phyloP scores from a whole-genome alignment of 1,140 invertebrate genomes.

The Chlorops oryzae region DNA sequence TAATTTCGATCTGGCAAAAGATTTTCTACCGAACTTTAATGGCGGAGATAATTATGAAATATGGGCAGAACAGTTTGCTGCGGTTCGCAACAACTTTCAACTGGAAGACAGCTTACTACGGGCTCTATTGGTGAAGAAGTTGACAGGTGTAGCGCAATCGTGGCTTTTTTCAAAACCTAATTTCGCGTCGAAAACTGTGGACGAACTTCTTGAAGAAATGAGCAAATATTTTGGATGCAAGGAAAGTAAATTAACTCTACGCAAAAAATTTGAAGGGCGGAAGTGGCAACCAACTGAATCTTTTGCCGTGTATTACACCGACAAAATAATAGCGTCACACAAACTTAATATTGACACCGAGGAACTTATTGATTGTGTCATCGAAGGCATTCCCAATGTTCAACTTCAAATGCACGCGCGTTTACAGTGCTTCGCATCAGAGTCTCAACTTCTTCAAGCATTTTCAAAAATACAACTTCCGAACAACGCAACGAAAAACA shows the following conservation, averaged over 20 bases:
- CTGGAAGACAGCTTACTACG: background rate
- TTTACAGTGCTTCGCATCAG: background rate
- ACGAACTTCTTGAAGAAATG: background rate
- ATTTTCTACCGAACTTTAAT: no score
- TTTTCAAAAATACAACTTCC: background rate
- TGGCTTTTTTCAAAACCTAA: background rate
- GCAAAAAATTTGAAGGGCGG: background rate
- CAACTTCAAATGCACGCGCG: slow-evolving; percentile 11
- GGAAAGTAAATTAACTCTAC: background rate
- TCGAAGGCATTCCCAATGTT: slow-evolving; percentile 21
- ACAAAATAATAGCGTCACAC: slow-evolving; percentile 22
- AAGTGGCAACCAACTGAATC: background rate
- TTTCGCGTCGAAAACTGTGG: background rate
- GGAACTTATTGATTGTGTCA: slow-evolving; percentile 21
- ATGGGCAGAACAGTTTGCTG: no score
- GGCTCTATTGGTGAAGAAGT: background rate
- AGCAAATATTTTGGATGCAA: background rate
- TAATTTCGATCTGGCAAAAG: no score
- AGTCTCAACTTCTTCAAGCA: background rate
- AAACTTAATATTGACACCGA: slow-evolving; percentile 13
- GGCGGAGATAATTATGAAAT: no score
- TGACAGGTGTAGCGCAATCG: background rate
- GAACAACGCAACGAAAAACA: background rate
- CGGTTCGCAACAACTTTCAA: background rate
- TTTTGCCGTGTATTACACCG: slow-evolving; percentile 22